Conservation (phyloP, 2,113 vertebrate species). For the Lampris incognitus region DNA sequence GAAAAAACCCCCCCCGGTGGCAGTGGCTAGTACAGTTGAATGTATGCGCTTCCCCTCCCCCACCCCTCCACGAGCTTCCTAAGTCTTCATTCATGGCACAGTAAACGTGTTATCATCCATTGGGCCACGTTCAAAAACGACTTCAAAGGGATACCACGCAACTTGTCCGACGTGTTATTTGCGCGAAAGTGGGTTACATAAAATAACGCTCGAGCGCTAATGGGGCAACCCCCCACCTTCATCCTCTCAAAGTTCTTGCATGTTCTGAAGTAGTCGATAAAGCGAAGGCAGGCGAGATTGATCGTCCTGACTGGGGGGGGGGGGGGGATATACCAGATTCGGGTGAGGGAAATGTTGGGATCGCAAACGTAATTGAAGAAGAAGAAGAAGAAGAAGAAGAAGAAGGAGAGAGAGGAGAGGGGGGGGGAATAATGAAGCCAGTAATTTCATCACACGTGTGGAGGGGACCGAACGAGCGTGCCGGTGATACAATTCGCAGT, state of each 20-base stretch:
- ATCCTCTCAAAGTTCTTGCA: conserved; percentile 42
- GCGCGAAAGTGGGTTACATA: background rate
- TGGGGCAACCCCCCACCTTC: background rate
- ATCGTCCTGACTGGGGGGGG: background rate
- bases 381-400: background rate
- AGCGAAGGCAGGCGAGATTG: background rate
- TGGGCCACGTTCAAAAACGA: conserved; percentile 10
- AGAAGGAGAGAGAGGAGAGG: conserved; percentile 9
- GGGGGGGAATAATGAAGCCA: background rate
- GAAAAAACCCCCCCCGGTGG: conserved; percentile 22
- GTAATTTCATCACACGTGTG: conserved; percentile 73
- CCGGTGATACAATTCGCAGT: conserved; percentile 46
- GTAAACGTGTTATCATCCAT: conserved; percentile 36
- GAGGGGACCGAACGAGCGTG: conserved; percentile 50
- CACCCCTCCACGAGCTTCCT: conserved; percentile 53
- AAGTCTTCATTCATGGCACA: conserved; percentile 49
- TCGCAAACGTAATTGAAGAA: background rate
- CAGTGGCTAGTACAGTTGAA: conserved; percentile 62
- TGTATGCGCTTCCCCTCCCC: conserved; percentile 56
- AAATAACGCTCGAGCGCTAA: background rate
- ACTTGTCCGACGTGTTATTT: background rate
- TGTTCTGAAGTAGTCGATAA: conserved; percentile 29
- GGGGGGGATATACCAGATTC: background rate
- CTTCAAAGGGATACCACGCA: background rate
- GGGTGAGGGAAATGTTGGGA: conserved; percentile 19